Evolutionary conservation across 2,797 vertebrate genomes (phyloP), one percentile per base, ranked within the genome.

Genomic region (Betta splendens): DNA sequence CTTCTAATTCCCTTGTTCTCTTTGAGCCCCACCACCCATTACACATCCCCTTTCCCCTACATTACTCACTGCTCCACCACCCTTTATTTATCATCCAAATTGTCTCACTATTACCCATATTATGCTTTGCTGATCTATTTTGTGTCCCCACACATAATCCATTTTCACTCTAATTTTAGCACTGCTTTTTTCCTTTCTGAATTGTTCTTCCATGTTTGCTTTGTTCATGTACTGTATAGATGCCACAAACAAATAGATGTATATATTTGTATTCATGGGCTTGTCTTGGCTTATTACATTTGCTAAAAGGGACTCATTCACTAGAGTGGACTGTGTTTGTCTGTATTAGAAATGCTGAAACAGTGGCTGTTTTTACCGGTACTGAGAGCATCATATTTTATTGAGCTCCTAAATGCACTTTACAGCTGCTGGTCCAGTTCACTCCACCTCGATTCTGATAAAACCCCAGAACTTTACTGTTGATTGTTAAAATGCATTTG

Each of bases 41-140:
- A 25, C 62, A 46, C 55, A 55, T 78, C 63, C 62, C 62, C 73
- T 75, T 76, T 77, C 62, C 77, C 49, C 66, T 29, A 80, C 59
- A 78, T 78, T 43, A 16, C 66, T 49, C 53, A 58, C 58, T 8
- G 13, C 60, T 28, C 28, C 35, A 8, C 31, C 32, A 22, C 18
- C 40, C 48, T 36, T 2, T 44, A 20, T 3, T 15, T 71, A 20
- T 17, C 38, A 45, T 48, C 55, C 45, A 49, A 26, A 56, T 81
- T 47, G 61, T 37, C 5, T 32, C 7, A 5, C 8, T n/a, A 13
- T 33, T 29, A 31, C 11, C 22, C 32, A 18, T 16, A 42, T 40
- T 36, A 29, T 12, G 5, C 43, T 13, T 16, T 1, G 26, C 13
- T 7, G 0, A 9, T 8, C 9, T 63, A 8, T 16, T 42, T 16